Conservation (phyloP, 2,113 vertebrate species). For the Apodemus sylvaticus region DNA sequence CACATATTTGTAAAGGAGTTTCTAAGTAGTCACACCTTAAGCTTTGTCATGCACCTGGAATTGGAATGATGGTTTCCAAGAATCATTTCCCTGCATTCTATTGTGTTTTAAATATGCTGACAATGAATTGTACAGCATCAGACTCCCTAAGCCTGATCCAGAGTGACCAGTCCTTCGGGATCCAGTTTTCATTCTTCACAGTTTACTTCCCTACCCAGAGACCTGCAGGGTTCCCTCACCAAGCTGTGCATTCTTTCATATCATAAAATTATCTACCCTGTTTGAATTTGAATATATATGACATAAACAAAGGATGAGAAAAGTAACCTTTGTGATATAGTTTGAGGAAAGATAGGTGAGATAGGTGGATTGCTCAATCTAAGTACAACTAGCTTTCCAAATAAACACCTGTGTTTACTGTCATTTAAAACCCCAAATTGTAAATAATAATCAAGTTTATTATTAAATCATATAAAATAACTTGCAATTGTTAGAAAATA, state of each 20-base stretch:
- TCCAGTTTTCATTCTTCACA: background rate
- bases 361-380: too few species aligned
- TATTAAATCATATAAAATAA: background rate
- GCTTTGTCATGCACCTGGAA: background rate
- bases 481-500: background rate
- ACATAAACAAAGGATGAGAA: background rate
- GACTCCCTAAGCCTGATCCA: background rate
- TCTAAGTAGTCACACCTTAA: background rate
- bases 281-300: background rate
- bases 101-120: background rate
- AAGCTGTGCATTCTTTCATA: background rate
- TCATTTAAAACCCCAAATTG: background rate
- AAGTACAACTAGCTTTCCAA: fast-evolving
- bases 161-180: background rate
- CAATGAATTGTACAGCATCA: background rate
- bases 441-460: background rate
- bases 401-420: background rate
- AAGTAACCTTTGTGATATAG: background rate
- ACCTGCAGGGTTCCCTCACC: too few species aligned
- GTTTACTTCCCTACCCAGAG: background rate
- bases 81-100: background rate
- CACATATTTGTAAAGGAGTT: background rate
- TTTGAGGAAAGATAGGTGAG: background rate
- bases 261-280: background rate
- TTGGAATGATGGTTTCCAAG: background rate